Evolutionary conservation across 92 coral and sea anemone species (phyloP).

Genomic region (Isaurus tuberculatus): DNA sequence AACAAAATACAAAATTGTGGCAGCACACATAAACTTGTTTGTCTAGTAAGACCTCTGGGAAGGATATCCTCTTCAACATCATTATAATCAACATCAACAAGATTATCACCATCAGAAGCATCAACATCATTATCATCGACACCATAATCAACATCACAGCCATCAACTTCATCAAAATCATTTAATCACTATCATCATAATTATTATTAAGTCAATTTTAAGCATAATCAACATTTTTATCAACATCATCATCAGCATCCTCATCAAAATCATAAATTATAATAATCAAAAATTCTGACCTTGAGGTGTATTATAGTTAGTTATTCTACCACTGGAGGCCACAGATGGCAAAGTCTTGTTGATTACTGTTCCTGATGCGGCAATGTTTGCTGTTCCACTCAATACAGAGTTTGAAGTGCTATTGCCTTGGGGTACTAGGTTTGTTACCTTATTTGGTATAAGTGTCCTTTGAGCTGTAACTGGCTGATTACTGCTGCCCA

Average conservation of each 20-base stretch:
- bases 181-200: too few species aligned
- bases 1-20: too few species aligned
- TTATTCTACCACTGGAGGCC: constrained; percentile 17
- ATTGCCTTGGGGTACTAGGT: constrained; percentile 56
- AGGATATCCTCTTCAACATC: too few species aligned
- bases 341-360: constrained; percentile 66
- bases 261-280: not conserved
- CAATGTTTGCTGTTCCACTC: constrained; percentile 64
- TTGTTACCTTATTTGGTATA: constrained; percentile 78
- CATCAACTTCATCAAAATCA: not conserved
- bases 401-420: constrained; percentile 64
- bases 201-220: not conserved
- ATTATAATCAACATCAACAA: too few species aligned
- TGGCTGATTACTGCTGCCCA: constrained; percentile 33
- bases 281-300: not conserved
- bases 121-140: not conserved
- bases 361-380: constrained; percentile 66
- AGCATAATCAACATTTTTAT: not conserved
- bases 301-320: constrained; percentile 38
- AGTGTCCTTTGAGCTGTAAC: constrained; percentile 75
- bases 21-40: too few species aligned
- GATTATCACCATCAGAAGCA: too few species aligned
- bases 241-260: not conserved
- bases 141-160: not conserved
- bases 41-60: too few species aligned